Evolutionary conservation across 2,113 vertebrate species (phyloP), one percentile per base, ranked within the genome.

Genomic region (Zeus faber): DNA sequence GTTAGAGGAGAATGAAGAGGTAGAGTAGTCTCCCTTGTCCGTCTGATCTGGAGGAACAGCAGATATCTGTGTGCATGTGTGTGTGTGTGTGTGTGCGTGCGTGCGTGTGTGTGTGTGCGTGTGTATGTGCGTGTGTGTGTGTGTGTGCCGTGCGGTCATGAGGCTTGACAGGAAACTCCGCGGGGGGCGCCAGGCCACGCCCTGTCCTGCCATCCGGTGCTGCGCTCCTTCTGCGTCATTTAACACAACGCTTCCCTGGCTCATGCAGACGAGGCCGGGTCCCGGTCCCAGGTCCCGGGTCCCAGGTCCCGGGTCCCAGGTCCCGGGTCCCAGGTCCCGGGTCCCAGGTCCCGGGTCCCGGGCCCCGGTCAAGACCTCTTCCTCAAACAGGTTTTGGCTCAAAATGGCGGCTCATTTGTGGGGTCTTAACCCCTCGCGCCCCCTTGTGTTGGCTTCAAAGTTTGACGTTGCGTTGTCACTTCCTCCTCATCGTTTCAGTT

Each of bases 201-300:
- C 82, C 78, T 80, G 25, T 69, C 35, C 70, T 58, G 31, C 76
- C 82, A 65, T 45, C 58, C 70, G 48, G 55, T 52, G 48, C 80
- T 69, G 64, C 67, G 70, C 85, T 70, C 79, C 74, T 91, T 90
- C 87, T 85, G 85, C 87, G 79, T 89, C 85, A 90, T 90, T 91
- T 88, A 89, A 90, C 86, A 83, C 79, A 69, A 76, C 80, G 86
- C 79, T n/a, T n/a, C n/a, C n/a, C n/a, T n/a, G n/a, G n/a, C n/a
- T n/a, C n/a, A n/a, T n/a, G n/a, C n/a, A n/a, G n/a, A n/a, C n/a
- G n/a, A n/a, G n/a, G n/a, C n/a, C n/a, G n/a, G n/a, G n/a, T n/a
- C n/a, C n/a, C n/a, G n/a, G n/a, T n/a, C n/a, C n/a, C n/a, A n/a
- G n/a, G n/a, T n/a, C n/a, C n/a, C n/a, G n/a, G n/a, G n/a, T n/a